Base-by-base conservation (phyloP, 23 tunicate genomes). In the Oikopleura albicans region DNA sequence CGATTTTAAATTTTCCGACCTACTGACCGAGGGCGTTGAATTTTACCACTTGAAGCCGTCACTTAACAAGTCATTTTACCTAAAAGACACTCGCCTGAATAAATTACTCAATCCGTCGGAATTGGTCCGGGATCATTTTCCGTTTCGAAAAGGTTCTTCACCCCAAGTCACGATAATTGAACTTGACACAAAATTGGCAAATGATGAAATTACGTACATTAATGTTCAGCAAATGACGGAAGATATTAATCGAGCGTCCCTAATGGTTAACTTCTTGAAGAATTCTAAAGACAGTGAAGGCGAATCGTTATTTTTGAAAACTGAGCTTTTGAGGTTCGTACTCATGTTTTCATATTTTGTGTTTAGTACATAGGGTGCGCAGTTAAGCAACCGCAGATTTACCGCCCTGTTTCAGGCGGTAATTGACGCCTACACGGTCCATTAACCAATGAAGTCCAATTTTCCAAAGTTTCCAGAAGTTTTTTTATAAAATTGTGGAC, bases 81-180 rank as follows among this genome's bases (percentile, higher is more conserved):
- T 71, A 4, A 16, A 71, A 29, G 79, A 71, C 35, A 16, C 34
- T 22, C 35, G 34, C 34, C 2, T 12, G 35, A 71, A 71, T 37
- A 71, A 29, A 29, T 37, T 71, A 2, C 37, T 71, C 36, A 71
- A 71, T 29, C 79, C 79, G 2, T 12, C 27, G 4, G 35, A 16
- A 29, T 31, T 12, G 28, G 79, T 71, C 31, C 27, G 79, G 33
- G 79, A 71, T 71, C 35, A 71, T 37, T 71, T 16, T 29, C 4
- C 35, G 4, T 71, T 71, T 29, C 27, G 35, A 27, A 71, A 71
- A 31, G 79, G 79, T 2, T 16, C 27, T 22, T 22, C 31, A 22
- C 79, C 79, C 2, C 79, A 71, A 37, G 79, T 71, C 35, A 71
- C 79, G 4, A 71, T 71, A 2, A 29, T 71, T 71, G 79, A 71